Evolutionary conservation across 2,797 vertebrate genomes (phyloP), one percentile per base, ranked within the genome.

Genomic region (Varecia variegata): DNA sequence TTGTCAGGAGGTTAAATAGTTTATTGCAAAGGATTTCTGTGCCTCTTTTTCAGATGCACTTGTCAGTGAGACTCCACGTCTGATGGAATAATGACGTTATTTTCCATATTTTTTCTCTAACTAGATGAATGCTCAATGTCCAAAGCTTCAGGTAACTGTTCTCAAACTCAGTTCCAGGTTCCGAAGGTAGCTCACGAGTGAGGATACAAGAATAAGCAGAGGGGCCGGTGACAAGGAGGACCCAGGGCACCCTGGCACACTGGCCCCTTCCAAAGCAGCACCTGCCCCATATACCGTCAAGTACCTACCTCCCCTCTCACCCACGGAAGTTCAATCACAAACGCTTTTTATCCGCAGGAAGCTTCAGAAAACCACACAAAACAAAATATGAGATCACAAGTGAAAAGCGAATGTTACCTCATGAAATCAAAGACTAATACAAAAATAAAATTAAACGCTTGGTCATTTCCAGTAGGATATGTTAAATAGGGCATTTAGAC

Each of bases 211-310:
- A 15, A 7, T 7, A 47, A 43, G 56, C 30, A 3, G 38, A 30
- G 62, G 52, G 15, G 62, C 70, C 50, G 14, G 40, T 3, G 67
- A 52, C 27, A 25, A 50, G 54, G 14, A 18, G 30, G 35, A 50
- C 30, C 0, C 32, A 40, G 35, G 14, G 5, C 8, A 1, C 35
- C 12, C 27, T 30, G 54, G 27, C 21, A 0, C 74, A 15, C 38
- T 2, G 52, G n/a, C 32, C 2, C 3, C 40, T 43, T 35, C 77
- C 32, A 3, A 25, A 8, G 27, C 12, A 50, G 68, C 52, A 23
- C n/a, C 4, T 0, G 17, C 6, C 10, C n/a, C 5, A 0, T 0
- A 1, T 1, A 11, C 0, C 2, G 32, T 6, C 8, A 7, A 0
- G 14, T 4, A 0, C 15, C 50, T 11, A 6, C n/a, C 2, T 47